phyloP scores from a whole-genome alignment of 37 sponge, comb jelly and placozoan species.

The Spongilla lacustris region DNA sequence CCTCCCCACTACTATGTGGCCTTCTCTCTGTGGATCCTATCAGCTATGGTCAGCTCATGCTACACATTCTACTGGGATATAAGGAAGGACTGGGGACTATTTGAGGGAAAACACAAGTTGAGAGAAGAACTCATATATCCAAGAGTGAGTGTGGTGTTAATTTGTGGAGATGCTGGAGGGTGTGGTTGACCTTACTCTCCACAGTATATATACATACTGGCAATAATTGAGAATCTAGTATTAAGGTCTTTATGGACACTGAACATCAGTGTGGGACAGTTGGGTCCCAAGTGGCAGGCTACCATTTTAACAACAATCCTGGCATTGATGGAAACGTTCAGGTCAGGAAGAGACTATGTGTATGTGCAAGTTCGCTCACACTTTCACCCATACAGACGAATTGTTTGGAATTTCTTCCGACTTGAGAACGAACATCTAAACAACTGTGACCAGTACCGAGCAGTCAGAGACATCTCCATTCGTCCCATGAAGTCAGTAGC shows the following conservation, averaged over 20 bases:
- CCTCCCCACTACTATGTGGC: slow-evolving; percentile 11
- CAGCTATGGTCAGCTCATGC: slow-evolving; percentile 65
- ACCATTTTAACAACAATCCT: slow-evolving; percentile 69
- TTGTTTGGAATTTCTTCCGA: slow-evolving; percentile 93
- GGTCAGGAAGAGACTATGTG: slow-evolving; percentile 16
- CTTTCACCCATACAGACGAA: slow-evolving; percentile 18
- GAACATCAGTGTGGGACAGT: slow-evolving; percentile 78
- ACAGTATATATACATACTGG: slow-evolving; percentile 71
- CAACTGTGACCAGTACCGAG: slow-evolving; percentile 91
- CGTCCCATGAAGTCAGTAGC: slow-evolving; percentile 40
- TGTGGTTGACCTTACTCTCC: not conserved
- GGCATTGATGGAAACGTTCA: slow-evolving; percentile 70
- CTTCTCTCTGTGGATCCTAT: slow-evolving; percentile 70
- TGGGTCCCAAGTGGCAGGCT: slow-evolving; percentile 15
- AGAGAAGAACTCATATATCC: slow-evolving; percentile 82
- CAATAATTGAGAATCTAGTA: slow-evolving; percentile 66
- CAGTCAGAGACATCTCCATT: slow-evolving; percentile 80
- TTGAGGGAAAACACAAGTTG: slow-evolving; percentile 42
- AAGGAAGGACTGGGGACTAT: slow-evolving; percentile 93
- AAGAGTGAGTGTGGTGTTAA: slow-evolving; percentile 26
- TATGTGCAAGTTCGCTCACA: not conserved
- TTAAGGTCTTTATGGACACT: slow-evolving; percentile 83
- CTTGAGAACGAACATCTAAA: slow-evolving; percentile 92
- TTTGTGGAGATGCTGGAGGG: not conserved
- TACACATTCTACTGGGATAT: slow-evolving; percentile 95